Base-by-base conservation (phyloP, 2,797 vertebrate genomes). In the Falco berigora region DNA sequence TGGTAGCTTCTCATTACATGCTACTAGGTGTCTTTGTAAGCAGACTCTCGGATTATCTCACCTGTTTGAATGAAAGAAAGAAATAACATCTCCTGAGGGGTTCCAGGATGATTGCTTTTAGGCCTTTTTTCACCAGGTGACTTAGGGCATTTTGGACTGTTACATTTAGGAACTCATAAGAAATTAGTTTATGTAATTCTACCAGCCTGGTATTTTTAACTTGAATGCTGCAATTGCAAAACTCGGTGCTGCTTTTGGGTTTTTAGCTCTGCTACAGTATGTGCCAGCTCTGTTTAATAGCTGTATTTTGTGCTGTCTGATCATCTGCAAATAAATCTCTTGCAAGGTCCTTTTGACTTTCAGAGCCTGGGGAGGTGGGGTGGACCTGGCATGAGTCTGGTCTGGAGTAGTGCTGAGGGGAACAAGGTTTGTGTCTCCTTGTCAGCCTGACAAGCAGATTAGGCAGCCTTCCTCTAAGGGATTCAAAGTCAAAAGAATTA, bases 171-270 rank as follows among this genome's bases (percentile, higher is more conserved):
- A 86, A 72, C 38, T 61, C 28, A 6, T 68, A 8, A 61, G 83
- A 92, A 78, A 50, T 38, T 19, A 55, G 17, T 95, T 93, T 82
- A 79, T 77, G 18, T 79, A 72, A 76, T 91, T 88, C 55, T 3
- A 75, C 24, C 44, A 72, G 42, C 50, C 40, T 36, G 72, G 15
- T 91, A 83, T 83, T 95, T 97, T 94, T 91, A 93, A 86, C 83
- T 61, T 85, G 69, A 86, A 87, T 58, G 55, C 52, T 87, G 71
- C 77, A 82, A 38, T 80, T 89, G 83, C 8, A 16, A 72, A 95
- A 58, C 38, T 92, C 20, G 1, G 59, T 24, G 63, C 59, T 69
- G 50, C 61, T 88, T 86, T 72, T 30, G 59, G 67, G 40, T 12
- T 78, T 92, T 92, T 64, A 42, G 58, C 79, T 95, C 38, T 68